These are phyloP conservation scores for Acronicta aceris DNA, from an alignment of 2,888 invertebrate species.

Conservation along the genomic window DNA sequence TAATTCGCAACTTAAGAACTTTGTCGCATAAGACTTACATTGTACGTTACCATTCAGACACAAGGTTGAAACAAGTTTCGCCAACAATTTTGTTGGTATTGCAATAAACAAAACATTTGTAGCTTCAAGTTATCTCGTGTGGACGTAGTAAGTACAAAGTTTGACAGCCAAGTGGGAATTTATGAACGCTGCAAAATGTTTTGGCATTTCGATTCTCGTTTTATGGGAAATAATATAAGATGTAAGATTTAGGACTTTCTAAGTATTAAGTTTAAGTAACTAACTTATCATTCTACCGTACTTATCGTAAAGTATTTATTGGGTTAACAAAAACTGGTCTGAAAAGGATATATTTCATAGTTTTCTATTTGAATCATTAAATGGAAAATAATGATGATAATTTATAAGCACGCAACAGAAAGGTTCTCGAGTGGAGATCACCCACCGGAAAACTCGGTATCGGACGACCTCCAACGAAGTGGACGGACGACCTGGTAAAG, in stretches of 20 bases:
- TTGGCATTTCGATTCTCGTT: conserved; percentile 6
- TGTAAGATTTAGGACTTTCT: background rate
- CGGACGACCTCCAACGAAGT: no score
- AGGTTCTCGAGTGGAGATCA: no score
- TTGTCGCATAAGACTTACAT: conserved; percentile 7
- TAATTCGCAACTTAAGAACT: conserved; percentile 6
- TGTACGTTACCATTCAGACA: conserved; percentile 8
- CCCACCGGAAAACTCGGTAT: no score
- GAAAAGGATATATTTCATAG: conserved; percentile 2
- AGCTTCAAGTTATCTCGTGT: conserved; percentile 23
- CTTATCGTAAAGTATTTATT: background rate
- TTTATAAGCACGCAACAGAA: no score
- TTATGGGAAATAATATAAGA: background rate
- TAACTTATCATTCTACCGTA: no score
- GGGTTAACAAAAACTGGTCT: no score
- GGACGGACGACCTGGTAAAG: no score
- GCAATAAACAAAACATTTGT: conserved; percentile 38
- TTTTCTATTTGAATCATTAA: no score
- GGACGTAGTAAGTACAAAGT: conserved; percentile 16
- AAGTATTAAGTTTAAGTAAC: background rate
- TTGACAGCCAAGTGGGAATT: conserved; percentile 15
- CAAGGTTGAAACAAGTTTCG: conserved; percentile 23
- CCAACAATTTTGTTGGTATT: conserved; percentile 33
- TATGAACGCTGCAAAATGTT: conserved; percentile 18
- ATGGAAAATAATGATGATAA: no score